Evolutionary conservation across 1,140 invertebrate genomes (phyloP), one percentile per base, ranked within the genome.

Genomic region (Aleiodes sp.): DNA sequence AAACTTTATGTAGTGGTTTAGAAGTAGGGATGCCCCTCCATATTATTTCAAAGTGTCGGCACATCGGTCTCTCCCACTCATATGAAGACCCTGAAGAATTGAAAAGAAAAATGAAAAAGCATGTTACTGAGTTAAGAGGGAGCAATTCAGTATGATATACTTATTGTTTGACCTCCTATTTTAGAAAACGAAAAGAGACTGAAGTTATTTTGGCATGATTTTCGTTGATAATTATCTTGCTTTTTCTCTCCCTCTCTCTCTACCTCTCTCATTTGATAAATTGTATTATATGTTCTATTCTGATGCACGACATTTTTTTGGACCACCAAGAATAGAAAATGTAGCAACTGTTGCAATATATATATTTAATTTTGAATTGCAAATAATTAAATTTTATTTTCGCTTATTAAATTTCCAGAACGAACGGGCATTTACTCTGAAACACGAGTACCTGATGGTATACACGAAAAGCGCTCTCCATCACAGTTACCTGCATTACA

Each of bases 401-500:
- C 37, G 60, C 29, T 46, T 46, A 26, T 28, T 24, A 63, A 29
- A 43, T 69, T 86, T 86, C 12, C 81, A 86, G 84, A 84, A 70
- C 75, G 83, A 65, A 83, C 78, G 78, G 83, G 82, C 24, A 76
- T 80, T 59, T 78, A 79, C 77, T 84, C 85, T 71, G 77, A 82
- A 64, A 78, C 77, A 19, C 46, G 66, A 14, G 77, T 77, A n/a
- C 72, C 76, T 12, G 71, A 69, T 9, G 76, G 72, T n/a, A 62
- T 26, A 16, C 41, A 59, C 10, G 70, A 68, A 67, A 59, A 76
- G 70, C 63, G 74, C 57, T 78, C 76, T 71, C 70, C 75, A 14
- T 75, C 73, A 16, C 70, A 73, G 0, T 78, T 75, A 68, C 73
- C 73, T 46, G 70, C 68, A 24, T 70, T 62, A 59, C 77, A 74